Evolutionary conservation across 2,888 invertebrate species (phyloP).

Genomic region (Kuschelorhynchus macadamiae): DNA sequence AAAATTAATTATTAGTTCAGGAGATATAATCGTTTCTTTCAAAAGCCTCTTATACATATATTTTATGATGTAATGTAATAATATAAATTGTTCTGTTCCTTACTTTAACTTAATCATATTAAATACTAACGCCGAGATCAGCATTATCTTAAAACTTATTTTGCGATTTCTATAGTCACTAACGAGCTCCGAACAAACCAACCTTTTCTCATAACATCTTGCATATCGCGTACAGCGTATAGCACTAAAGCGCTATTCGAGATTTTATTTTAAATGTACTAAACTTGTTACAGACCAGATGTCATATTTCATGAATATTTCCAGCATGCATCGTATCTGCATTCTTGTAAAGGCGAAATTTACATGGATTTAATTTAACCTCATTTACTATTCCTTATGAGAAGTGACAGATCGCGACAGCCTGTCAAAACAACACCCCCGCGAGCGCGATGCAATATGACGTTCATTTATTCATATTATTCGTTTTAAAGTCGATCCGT

Average conservation of each 20-base stretch:
- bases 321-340: slow-evolving; percentile 34
- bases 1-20: too few species aligned
- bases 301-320: slow-evolving; percentile 42
- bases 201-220: not conserved
- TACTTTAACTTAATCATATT: too few species aligned
- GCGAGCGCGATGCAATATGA: slow-evolving; percentile 12
- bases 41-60: too few species aligned
- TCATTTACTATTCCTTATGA: slow-evolving; percentile 46
- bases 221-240: not conserved
- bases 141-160: not conserved
- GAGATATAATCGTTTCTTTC: too few species aligned
- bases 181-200: slow-evolving; percentile 2
- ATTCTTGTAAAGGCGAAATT: slow-evolving; percentile 45
- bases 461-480: slow-evolving; percentile 21
- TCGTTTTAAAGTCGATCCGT: slow-evolving; percentile 17
- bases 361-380: slow-evolving; percentile 47
- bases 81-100: too few species aligned
- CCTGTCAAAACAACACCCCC: slow-evolving; percentile 43
- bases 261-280: slow-evolving; percentile 21
- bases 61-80: too few species aligned
- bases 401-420: slow-evolving; percentile 46
- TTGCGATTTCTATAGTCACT: slow-evolving; percentile 11
- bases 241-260: not conserved
- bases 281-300: slow-evolving; percentile 38
- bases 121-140: too few species aligned